Conservation (phyloP, 2,113 vertebrate species). For the Equus przewalskii region DNA sequence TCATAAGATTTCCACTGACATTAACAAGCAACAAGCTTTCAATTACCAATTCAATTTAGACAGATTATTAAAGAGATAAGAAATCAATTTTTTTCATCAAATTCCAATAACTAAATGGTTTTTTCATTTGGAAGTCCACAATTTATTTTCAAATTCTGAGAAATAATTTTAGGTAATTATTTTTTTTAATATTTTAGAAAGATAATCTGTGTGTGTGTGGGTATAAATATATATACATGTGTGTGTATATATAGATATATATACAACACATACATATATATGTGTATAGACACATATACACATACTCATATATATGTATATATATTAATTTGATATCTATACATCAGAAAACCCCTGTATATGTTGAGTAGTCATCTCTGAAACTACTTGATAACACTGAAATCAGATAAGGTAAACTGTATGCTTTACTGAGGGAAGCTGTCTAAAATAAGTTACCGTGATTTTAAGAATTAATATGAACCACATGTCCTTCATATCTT, state of each 20-base stretch:
- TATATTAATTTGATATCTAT: conserved; percentile 68
- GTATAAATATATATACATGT: too few relatives aligned
- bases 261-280: background rate
- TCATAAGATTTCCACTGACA: conserved; percentile 50
- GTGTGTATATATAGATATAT: background rate
- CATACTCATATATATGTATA: background rate
- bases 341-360: conserved; percentile 63
- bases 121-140: conserved; percentile 70
- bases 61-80: conserved; percentile 72
- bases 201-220: conserved; percentile 34
- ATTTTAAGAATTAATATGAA: conserved; percentile 72
- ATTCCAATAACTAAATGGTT: conserved; percentile 72
- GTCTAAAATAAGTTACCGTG: conserved; percentile 65
- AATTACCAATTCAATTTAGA: conserved; percentile 80
- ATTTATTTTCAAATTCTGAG: conserved; percentile 73
- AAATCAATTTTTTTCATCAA: conserved; percentile 74
- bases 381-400: conserved; percentile 80
- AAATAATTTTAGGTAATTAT: conserved; percentile 79
- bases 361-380: conserved; percentile 68
- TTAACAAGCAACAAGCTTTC: conserved; percentile 83
- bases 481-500: conserved; percentile 78
- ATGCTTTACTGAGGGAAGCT: conserved; percentile 69
- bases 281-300: background rate
- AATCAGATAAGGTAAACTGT: conserved; percentile 76
- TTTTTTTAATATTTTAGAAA: conserved; percentile 60